Percentiles rank a stretch among this genome's conserved stretches.
Evolutionary conservation across 2,888 invertebrate genomes (phyloP).

Genomic region (Chrysolina oricalcia): DNA sequence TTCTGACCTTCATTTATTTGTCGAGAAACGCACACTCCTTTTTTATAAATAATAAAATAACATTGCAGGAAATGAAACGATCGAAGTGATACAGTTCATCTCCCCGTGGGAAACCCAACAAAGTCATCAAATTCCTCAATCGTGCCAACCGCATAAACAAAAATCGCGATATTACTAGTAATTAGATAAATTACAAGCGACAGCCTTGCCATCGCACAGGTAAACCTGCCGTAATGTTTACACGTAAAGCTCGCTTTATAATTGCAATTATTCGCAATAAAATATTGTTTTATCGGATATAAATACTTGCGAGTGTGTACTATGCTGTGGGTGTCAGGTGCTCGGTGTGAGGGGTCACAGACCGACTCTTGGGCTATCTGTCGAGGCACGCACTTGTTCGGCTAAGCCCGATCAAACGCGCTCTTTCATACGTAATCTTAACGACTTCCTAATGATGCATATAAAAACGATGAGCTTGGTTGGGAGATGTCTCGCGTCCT

Average conservation of each 20-base stretch:
- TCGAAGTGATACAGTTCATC: not conserved
- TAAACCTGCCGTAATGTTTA: slow-evolving; percentile 60
- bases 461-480: slow-evolving; percentile 1
- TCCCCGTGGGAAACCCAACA: slow-evolving; percentile 11
- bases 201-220: slow-evolving; percentile 49
- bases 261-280: slow-evolving; percentile 70
- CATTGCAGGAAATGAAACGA: no score
- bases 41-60: no score
- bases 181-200: slow-evolving; percentile 60
- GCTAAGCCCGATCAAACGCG: slow-evolving; percentile 56
- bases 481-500: no score
- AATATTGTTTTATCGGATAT: slow-evolving; percentile 71
- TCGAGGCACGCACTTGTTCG: slow-evolving; percentile 57
- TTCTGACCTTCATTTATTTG: no score
- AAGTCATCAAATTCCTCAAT: slow-evolving; percentile 2
- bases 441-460: slow-evolving; percentile 57
- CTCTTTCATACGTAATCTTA: slow-evolving; percentile 56
- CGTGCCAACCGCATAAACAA: slow-evolving; percentile 6
- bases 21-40: no score
- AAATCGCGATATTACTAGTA: slow-evolving; percentile 42
- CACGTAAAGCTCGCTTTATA: slow-evolving; percentile 66
- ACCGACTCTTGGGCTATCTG: slow-evolving; percentile 60
- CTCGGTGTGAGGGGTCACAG: slow-evolving; percentile 69
- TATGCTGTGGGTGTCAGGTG: slow-evolving; percentile 71
- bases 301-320: slow-evolving; percentile 65